A percentile compares a stretch with the other conserved stretches of the same genome.
phyloP scores from a whole-genome alignment of 64 coral and sea anemone genomes.

The Cladopsammia gracilis region DNA sequence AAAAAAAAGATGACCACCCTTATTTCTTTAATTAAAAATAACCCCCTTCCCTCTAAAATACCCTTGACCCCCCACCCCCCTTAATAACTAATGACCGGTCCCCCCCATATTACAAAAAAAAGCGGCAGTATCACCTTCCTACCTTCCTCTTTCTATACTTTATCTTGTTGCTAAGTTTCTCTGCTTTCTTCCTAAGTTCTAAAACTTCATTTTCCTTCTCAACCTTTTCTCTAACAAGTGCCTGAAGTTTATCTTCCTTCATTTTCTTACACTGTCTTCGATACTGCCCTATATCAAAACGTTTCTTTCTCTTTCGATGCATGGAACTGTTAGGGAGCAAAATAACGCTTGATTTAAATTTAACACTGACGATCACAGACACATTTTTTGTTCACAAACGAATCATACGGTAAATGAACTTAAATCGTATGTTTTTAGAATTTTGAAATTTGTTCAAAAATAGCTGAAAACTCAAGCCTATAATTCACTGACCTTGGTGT shows the following conservation, averaged over 20 bases:
- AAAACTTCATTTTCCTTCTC: constrained; percentile 10
- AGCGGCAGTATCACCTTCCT: not conserved
- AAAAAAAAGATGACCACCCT: no score
- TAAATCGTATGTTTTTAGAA: no score
- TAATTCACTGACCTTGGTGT: not conserved
- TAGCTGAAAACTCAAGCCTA: no score
- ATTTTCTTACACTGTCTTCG: not conserved
- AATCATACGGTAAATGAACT: no score
- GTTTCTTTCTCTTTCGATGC: not conserved
- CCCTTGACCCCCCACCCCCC: no score
- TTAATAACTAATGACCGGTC: not conserved
- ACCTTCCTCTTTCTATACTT: constrained; percentile 39
- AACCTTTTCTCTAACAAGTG: not conserved
- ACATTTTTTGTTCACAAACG: no score
- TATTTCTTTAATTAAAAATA: no score
- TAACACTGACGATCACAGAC: no score
- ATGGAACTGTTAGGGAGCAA: not conserved
- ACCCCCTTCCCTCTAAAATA: no score
- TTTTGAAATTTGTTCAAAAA: no score
- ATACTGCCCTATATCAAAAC: constrained; percentile 1
- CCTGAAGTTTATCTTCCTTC: not conserved
- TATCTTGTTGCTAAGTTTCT: constrained; percentile 28
- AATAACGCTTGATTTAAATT: no score
- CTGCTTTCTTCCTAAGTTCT: constrained; percentile 31
- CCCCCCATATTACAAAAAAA: not conserved